Evolutionary conservation across 2,113 vertebrate genomes (phyloP).

Genomic region (Junco hyemalis): DNA sequence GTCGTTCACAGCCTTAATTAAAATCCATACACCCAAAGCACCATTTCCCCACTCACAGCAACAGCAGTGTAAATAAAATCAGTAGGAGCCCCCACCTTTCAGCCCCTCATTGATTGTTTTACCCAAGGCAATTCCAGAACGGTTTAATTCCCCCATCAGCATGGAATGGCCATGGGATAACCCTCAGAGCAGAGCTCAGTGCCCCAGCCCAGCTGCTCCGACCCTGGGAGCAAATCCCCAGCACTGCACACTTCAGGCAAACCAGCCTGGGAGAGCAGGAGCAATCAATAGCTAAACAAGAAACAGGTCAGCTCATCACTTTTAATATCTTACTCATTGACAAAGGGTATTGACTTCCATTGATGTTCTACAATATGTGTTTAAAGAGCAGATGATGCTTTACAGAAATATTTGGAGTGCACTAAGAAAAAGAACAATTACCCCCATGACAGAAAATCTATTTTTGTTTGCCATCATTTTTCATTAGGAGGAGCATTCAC

Average conservation of each 20-base stretch:
- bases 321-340: slow-evolving; percentile 25
- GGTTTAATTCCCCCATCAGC: neutral
- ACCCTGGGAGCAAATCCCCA: neutral
- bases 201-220: neutral
- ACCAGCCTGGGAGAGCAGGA: neutral
- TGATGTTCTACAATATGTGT: neutral
- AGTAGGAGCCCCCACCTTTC: neutral
- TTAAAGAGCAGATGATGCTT: slow-evolving; percentile 42
- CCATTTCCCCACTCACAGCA: neutral
- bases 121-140: neutral
- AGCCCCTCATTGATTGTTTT: neutral
- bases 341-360: neutral
- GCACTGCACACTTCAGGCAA: neutral
- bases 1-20: neutral
- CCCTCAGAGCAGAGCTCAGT: fast-evolving
- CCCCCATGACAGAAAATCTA: slow-evolving; percentile 41
- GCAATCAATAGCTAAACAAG: slow-evolving; percentile 10
- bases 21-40: neutral
- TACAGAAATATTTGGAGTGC: slow-evolving; percentile 4
- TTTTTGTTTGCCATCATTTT: slow-evolving; percentile 16
- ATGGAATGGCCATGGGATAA: fast-evolving
- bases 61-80: neutral
- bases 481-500: neutral
- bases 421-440: slow-evolving; percentile 4
- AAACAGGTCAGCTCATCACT: neutral